Conservation (phyloP, 2,888 invertebrate species). For the Mylabris sibirica region DNA sequence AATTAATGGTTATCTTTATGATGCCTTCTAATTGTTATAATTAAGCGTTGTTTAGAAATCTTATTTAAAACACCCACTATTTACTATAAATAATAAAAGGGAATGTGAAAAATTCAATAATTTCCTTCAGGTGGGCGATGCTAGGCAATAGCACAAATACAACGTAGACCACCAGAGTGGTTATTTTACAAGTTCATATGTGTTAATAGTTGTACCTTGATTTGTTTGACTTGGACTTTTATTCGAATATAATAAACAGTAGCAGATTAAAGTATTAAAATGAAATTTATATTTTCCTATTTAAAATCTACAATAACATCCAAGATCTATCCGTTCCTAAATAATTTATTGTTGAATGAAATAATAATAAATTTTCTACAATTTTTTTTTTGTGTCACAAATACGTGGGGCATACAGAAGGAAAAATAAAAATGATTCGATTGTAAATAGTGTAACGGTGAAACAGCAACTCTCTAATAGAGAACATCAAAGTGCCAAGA, state of each 20-base stretch:
- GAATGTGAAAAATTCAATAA: slow-evolving; percentile 8
- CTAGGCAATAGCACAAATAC: slow-evolving; percentile 4
- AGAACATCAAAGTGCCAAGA: slow-evolving; percentile 19
- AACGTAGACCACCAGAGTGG: slow-evolving; percentile 16
- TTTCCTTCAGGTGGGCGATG: neutral
- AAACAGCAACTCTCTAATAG: slow-evolving; percentile 8
- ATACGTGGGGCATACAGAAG: neutral
- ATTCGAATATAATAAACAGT: slow-evolving; percentile 11
- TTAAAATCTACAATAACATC: slow-evolving; percentile 4
- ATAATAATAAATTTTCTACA: slow-evolving; percentile 15
- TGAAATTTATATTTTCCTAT: slow-evolving; percentile 14
- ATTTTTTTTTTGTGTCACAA: neutral
- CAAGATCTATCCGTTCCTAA: slow-evolving; percentile 9
- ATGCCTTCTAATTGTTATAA: slow-evolving; percentile 28
- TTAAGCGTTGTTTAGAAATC: slow-evolving; percentile 17
- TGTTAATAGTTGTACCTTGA: slow-evolving; percentile 17
- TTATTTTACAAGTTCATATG: slow-evolving; percentile 11
- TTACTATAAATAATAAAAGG: slow-evolving; percentile 14
- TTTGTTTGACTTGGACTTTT: slow-evolving; percentile 15
- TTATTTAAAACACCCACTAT: slow-evolving; percentile 15
- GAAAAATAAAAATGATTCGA: slow-evolving; percentile 17
- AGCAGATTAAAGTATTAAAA: slow-evolving; percentile 20
- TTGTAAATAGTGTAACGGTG: slow-evolving; percentile 6
- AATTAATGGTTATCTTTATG: slow-evolving; percentile 24
- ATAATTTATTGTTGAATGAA: slow-evolving; percentile 12